Conservation (phyloP, 2,113 vertebrate species). For the Rana temporaria region DNA sequence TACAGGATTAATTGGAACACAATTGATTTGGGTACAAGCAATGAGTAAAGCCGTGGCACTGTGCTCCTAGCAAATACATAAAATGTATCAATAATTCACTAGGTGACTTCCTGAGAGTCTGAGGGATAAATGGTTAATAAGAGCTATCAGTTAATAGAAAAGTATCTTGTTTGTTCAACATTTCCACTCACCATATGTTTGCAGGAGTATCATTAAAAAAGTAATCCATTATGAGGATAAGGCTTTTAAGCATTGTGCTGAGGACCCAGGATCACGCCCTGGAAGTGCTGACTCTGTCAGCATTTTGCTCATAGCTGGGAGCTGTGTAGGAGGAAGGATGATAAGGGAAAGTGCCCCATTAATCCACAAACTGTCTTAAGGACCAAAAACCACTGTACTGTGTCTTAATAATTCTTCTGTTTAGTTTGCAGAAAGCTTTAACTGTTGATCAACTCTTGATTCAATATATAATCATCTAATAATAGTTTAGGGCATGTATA, state of each 20-base stretch:
- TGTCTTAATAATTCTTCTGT: constrained; percentile 52
- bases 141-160: constrained; percentile 62
- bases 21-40: constrained; percentile 21
- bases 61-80: constrained; percentile 43
- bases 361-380: constrained; percentile 63
- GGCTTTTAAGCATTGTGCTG: constrained; percentile 60
- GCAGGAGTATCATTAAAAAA: constrained; percentile 63
- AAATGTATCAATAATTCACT: constrained; percentile 66
- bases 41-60: constrained; percentile 33
- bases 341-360: constrained; percentile 62
- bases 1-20: constrained; percentile 26
- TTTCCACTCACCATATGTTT: constrained; percentile 62
- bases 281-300: constrained; percentile 60
- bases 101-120: constrained; percentile 36
- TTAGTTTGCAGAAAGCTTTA: constrained; percentile 55
- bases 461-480: constrained; percentile 16
- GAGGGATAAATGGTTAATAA: constrained; percentile 42
- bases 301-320: constrained; percentile 60
- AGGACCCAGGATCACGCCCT: constrained; percentile 44
- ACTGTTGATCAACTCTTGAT: constrained; percentile 45
- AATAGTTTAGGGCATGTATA: constrained; percentile 21
- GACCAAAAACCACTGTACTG: constrained; percentile 49
- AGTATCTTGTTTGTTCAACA: constrained; percentile 61
- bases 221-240: constrained; percentile 61
- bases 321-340: constrained; percentile 47